Base-by-base conservation (phyloP, 2,888 invertebrate genomes). In the Oxytorus armatus region DNA sequence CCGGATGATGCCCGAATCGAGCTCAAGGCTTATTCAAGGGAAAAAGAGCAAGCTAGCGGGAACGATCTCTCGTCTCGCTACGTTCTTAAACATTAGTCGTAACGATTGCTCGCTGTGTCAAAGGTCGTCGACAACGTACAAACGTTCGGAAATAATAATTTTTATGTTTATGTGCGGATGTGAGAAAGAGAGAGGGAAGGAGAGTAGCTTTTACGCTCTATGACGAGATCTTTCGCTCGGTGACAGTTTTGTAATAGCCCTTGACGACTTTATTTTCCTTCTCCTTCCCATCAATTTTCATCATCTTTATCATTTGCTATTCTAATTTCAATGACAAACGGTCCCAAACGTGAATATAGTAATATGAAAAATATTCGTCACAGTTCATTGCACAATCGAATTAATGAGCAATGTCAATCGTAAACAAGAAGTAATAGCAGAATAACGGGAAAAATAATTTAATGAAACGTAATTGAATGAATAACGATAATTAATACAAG, bases 11-110 rank as follows among this genome's bases (percentile, higher is more conserved):
- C 68, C 61, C 68, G 77, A 77, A 77, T 49, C 73, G 77, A 80
- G 80, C 80, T 80, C 80, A 80, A 80, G 77, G 80, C 55, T 80
- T 55, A 44, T 68, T 77, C 80, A 80, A 80, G 80, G 80, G 77
- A 77, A 80, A 57, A 63, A 44, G 14, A 47, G 47, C 10, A 16
- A 21, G 39, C 51, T 33, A 39, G 39, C 61, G 42, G 51, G 59
- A 21, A 36, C 21, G 23, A 63, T 25, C 59, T 70, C 72, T 18
- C 33, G 36, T 61, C 73, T 42, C 44, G 55, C 57, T 36, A 57
- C 72, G 11, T 69, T 69, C 29, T 69, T 55, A 16, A 51, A 66
- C 39, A 66, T 51, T 55, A 23, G 39, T 44, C 18, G 29, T 51
- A 49, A 36, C 44, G 74, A 69, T 33, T 53, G n/a, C 18, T 18